A percentile compares a stretch with the other conserved stretches of the same genome.
Evolutionary conservation across 2,797 vertebrate species (phyloP).

Genomic region (Erethizon dorsatum): DNA sequence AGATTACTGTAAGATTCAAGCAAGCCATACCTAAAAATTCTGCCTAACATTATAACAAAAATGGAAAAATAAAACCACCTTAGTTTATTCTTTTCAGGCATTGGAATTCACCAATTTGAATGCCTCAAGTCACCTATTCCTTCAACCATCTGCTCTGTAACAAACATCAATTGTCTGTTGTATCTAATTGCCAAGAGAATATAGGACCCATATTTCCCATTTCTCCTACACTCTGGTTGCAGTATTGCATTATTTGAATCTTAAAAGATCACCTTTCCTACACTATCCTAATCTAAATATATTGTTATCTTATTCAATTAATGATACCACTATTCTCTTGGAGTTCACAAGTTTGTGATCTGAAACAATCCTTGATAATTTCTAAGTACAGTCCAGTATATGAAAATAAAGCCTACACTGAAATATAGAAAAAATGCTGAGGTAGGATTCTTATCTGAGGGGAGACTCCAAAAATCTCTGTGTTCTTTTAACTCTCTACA

Average conservation of each 20-base stretch:
- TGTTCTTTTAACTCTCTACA: neutral
- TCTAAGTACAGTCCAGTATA: neutral
- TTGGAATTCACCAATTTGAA: neutral
- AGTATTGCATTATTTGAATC: neutral
- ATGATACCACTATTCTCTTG: neutral
- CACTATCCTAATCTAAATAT: neutral
- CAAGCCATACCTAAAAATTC: neutral
- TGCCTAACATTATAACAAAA: neutral
- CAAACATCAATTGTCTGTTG: neutral
- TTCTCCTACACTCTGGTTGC: neutral
- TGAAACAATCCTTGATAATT: neutral
- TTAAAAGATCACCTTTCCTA: neutral
- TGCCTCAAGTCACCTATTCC: neutral
- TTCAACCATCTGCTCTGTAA: neutral
- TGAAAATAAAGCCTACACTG: conserved; percentile 4
- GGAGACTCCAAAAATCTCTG: neutral
- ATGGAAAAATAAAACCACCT: neutral
- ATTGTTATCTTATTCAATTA: conserved; percentile 5
- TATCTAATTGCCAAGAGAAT: neutral
- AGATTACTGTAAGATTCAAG: neutral
- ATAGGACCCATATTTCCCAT: neutral
- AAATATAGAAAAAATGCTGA: neutral
- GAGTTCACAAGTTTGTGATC: neutral
- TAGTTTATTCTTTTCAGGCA: neutral
- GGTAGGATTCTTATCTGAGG: neutral